Evolutionary conservation across 2,888 invertebrate species (phyloP).

Genomic region (Cheilosia variabilis): DNA sequence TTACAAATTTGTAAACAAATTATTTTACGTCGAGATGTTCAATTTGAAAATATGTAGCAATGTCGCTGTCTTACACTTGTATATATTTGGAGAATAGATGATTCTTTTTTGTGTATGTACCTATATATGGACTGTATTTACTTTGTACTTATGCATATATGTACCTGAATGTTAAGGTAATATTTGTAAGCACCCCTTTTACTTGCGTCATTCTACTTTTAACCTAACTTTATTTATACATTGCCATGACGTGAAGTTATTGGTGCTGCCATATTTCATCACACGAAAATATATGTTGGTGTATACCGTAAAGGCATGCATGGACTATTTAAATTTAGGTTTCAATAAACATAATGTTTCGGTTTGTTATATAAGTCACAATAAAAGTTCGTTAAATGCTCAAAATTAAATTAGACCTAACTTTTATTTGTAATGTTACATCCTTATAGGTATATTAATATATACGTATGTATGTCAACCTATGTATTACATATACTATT

Average conservation of each 20-base stretch:
- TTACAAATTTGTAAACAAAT: not conserved
- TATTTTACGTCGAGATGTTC: not conserved
- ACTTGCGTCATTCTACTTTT: constrained; percentile 13
- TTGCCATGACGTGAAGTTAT: constrained; percentile 11
- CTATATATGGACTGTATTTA: not conserved
- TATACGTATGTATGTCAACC: no score
- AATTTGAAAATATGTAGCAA: not conserved
- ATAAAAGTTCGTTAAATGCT: no score
- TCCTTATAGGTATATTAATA: no score
- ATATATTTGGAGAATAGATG: not conserved
- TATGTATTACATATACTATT: no score
- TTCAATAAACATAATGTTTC: not conserved
- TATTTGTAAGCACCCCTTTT: not conserved
- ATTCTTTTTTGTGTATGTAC: not conserved
- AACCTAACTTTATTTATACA: not conserved
- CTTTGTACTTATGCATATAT: not conserved
- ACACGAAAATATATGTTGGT: no score
- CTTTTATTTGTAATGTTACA: no score
- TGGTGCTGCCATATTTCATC: not conserved
- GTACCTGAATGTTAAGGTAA: not conserved
- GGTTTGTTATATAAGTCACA: constrained; percentile 55
- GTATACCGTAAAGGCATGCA: no score
- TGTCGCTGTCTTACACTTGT: not conserved
- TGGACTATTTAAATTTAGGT: no score
- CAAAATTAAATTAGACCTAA: no score